A percentile compares a stretch with the other conserved stretches of the same genome.
These are phyloP conservation scores for Montipora foliosa DNA, from an alignment of 64 coral and sea anemone species.

Conservation along the genomic window DNA sequence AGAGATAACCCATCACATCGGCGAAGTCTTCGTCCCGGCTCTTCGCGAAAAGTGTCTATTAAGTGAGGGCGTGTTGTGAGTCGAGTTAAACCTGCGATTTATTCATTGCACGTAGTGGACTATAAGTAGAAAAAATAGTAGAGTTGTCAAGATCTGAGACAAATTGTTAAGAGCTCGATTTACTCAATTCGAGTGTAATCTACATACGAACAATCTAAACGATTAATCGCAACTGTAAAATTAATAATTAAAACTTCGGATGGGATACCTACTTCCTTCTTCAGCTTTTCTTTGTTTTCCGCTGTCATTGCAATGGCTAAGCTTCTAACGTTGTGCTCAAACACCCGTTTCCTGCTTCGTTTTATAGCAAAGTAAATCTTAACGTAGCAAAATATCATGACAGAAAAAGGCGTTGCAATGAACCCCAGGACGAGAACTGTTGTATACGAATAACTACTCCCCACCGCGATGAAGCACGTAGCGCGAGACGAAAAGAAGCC, in stretches of 20 bases:
- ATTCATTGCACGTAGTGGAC: not conserved
- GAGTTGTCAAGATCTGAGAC: too few species aligned
- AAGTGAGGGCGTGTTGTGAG: not conserved
- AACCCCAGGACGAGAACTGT: slow-evolving; percentile 70
- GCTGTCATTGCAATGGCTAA: not conserved
- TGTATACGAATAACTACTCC: slow-evolving; percentile 79
- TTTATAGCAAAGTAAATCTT: slow-evolving; percentile 72
- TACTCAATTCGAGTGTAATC: too few species aligned
- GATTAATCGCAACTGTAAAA: too few species aligned
- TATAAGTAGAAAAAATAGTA: not conserved
- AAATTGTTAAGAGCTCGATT: too few species aligned
- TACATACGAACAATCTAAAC: too few species aligned
- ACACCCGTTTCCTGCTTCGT: slow-evolving; percentile 57
- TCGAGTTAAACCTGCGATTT: not conserved
- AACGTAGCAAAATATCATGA: slow-evolving; percentile 80
- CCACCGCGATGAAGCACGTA: slow-evolving; percentile 81
- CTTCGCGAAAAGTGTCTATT: not conserved
- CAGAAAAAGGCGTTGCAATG: slow-evolving; percentile 75
- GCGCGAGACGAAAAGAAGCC: slow-evolving; percentile 76
- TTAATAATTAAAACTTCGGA: not conserved
- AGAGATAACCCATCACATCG: not conserved
- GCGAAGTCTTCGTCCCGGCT: not conserved
- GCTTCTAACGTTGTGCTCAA: not conserved
- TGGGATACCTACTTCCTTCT: slow-evolving; percentile 62
- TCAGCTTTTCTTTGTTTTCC: not conserved